These are phyloP conservation scores for Dicycla oo DNA, from an alignment of 2,888 invertebrate species.

Conservation along the genomic window DNA sequence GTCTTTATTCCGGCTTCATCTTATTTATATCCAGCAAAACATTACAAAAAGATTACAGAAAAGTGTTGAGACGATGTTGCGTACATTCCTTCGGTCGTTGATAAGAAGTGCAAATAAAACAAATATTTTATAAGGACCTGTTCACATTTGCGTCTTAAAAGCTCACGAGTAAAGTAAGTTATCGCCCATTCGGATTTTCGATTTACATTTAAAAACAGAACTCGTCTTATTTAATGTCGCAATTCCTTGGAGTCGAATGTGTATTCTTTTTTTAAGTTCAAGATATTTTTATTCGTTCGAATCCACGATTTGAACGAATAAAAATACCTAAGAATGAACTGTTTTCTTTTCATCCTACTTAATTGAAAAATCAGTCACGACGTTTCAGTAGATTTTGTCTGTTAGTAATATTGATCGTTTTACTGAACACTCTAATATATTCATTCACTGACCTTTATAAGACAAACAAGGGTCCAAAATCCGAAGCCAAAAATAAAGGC, in stretches of 20 bases:
- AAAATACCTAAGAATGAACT: not conserved
- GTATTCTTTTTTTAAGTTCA: slow-evolving; percentile 29
- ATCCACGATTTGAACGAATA: slow-evolving; percentile 8
- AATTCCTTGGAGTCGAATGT: slow-evolving; percentile 48
- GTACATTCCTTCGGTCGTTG: slow-evolving; percentile 31
- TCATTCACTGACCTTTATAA: no score
- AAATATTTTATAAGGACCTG: slow-evolving; percentile 51
- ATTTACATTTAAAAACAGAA: slow-evolving; percentile 65
- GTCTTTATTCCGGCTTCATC: not conserved
- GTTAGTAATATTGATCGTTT: not conserved
- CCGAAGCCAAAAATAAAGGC: not conserved
- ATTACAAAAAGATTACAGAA: slow-evolving; percentile 26
- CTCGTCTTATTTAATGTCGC: slow-evolving; percentile 36
- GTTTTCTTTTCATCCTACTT: not conserved
- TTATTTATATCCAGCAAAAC: slow-evolving; percentile 19
- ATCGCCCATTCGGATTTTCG: slow-evolving; percentile 46
- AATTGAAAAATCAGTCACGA: not conserved
- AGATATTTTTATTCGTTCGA: no score
- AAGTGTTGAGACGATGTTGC: slow-evolving; percentile 16
- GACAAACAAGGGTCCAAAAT: slow-evolving; percentile 10
- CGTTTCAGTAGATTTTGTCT: no score
- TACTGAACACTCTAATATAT: not conserved
- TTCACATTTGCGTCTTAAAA: slow-evolving; percentile 46
- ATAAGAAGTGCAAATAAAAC: slow-evolving; percentile 51
- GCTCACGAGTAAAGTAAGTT: slow-evolving; percentile 40